Evolutionary conservation across 2,888 invertebrate genomes (phyloP), one percentile per base, ranked within the genome.

Genomic region (Eupithecia inturbata): DNA sequence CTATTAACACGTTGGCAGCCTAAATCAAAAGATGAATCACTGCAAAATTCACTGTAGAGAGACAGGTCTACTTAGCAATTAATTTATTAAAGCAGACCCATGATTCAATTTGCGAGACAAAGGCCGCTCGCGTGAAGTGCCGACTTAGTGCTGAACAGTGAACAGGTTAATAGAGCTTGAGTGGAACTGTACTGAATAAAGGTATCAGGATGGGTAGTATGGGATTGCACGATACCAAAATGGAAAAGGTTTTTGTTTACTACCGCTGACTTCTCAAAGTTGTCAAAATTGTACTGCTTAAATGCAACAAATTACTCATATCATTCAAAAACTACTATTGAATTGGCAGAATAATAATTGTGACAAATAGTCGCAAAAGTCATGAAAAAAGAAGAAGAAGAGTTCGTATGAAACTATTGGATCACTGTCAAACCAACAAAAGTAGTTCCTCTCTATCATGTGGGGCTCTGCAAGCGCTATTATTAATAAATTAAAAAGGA

Each of bases 61-160:
- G 86, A 85, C 85, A 85, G 81, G 85, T 82, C 83, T 87, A 87
- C 87, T 88, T 88, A 88, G 84, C 83, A 84, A 86, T 88, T 88
- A 87, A 88, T 88, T 88, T 88, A 89, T 87, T 88, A 88, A 86
- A 85, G 82, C 83, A 85, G 83, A 81, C 83, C 85, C 86, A 83
- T 89, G 87, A 91, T 90, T 90, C 89, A 90, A 91, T 91, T 90
- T 89, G 77, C 75, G 78, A 82, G 83, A 88, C 87, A 89, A 88
- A 88, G 85, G 87, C 75, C 77, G 77, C 77, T 82, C 81, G 80
- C 80, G 78, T 82, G 81, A 79, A 80, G 78, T 78, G 79, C 73
- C 70, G 71, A 63, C 73, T 75, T 75, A 68, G 70, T 68, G 63
- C 72, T 77, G 68, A 71, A 64, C 66, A 67, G 63, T 75, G 72